phyloP scores from a whole-genome alignment of 2,113 vertebrate genomes.

The Zosterops pallidus region DNA sequence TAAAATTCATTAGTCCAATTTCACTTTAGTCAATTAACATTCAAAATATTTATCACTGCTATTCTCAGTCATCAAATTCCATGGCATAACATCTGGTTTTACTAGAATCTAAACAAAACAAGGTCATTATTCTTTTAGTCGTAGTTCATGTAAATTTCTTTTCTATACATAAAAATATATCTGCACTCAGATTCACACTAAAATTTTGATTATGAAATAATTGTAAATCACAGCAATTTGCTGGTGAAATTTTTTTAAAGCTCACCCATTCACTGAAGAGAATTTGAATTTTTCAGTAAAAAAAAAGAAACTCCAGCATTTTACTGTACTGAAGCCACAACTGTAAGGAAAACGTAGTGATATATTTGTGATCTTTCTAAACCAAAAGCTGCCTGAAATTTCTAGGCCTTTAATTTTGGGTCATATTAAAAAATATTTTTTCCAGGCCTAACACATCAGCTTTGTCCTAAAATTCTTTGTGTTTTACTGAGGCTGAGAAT shows the following conservation, averaged over 20 bases:
- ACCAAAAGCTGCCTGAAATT: background rate
- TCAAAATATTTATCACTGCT: background rate
- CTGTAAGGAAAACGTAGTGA: background rate
- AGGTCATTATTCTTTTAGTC: background rate
- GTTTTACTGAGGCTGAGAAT: background rate
- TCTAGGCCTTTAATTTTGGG: background rate
- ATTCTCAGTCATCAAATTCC: background rate
- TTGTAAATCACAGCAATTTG: background rate
- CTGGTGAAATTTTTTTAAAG: background rate
- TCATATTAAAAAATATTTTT: background rate
- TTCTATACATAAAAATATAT: background rate
- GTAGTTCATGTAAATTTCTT: background rate
- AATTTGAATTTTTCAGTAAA: background rate
- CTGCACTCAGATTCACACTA: background rate
- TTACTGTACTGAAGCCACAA: background rate
- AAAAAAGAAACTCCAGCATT: background rate
- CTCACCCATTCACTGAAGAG: background rate
- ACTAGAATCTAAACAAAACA: background rate
- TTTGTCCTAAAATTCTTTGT: background rate
- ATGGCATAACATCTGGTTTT: background rate
- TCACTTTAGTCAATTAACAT: background rate
- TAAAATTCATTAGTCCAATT: background rate
- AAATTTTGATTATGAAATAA: background rate
- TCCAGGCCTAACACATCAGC: background rate
- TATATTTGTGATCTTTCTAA: background rate